These are phyloP conservation scores for Sympetrum striolatum DNA, from an alignment of 2,888 invertebrate genomes.

Conservation along the genomic window DNA sequence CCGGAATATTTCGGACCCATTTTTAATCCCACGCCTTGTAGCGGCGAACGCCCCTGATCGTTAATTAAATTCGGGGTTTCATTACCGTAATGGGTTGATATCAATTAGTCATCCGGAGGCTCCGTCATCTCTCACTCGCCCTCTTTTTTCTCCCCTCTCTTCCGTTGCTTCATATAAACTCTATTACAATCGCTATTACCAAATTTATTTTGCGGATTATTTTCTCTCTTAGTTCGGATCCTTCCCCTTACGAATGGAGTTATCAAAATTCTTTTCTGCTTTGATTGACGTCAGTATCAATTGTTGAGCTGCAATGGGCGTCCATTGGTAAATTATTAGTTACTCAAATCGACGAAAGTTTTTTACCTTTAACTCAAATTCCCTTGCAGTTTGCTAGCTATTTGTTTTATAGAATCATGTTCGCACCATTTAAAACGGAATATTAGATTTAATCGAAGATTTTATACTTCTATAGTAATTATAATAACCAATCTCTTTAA, in stretches of 20 bases:
- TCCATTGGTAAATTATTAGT: too few relatives aligned
- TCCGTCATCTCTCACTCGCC: background rate
- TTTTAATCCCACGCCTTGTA: constrained; percentile 64
- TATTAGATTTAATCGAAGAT: too few relatives aligned
- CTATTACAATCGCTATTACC: background rate
- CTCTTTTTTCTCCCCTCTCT: background rate
- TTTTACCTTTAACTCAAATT: too few relatives aligned
- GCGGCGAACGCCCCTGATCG: constrained; percentile 65
- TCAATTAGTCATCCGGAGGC: constrained; percentile 18
- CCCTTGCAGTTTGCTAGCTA: too few relatives aligned
- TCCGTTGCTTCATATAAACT: background rate
- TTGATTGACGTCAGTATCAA: background rate
- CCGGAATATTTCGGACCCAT: constrained; percentile 48
- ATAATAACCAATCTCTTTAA: too few relatives aligned
- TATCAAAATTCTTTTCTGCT: background rate
- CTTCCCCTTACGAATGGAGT: too few relatives aligned
- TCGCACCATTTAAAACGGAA: too few relatives aligned
- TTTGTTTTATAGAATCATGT: too few relatives aligned
- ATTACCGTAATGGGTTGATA: constrained; percentile 24
- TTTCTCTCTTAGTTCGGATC: too few relatives aligned
- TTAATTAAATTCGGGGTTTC: constrained; percentile 17
- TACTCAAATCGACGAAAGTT: too few relatives aligned
- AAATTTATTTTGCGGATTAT: background rate
- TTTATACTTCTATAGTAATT: too few relatives aligned
- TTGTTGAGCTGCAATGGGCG: too few relatives aligned